phyloP scores from a whole-genome alignment of 2,797 vertebrate genomes.

The Coregonus ussuriensis region DNA sequence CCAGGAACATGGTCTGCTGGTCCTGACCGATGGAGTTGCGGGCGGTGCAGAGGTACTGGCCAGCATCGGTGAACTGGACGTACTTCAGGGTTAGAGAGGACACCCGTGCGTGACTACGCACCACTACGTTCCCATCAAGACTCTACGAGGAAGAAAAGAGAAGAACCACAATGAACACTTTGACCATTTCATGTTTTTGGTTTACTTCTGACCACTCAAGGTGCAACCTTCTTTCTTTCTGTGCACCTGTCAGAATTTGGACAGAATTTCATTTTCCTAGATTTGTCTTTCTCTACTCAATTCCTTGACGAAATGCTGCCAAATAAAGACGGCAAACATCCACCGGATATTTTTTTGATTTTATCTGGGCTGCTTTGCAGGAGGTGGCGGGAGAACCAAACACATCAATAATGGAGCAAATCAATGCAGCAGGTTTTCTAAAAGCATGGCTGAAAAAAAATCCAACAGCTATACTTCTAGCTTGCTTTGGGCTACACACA shows the following conservation, averaged over 20 bases:
- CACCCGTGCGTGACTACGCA: slow-evolving; percentile 89
- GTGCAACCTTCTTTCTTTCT: too few species aligned
- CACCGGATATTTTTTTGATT: not conserved
- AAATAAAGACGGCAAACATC: not conserved
- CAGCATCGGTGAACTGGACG: slow-evolving; percentile 92
- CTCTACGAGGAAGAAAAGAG: slow-evolving; percentile 73
- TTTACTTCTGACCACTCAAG: not conserved
- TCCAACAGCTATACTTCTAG: slow-evolving; percentile 33
- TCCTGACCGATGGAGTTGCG: slow-evolving; percentile 96
- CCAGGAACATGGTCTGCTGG: slow-evolving; percentile 87
- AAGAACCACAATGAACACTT: slow-evolving; percentile 2
- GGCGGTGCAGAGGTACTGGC: slow-evolving; percentile 91
- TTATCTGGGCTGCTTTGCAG: slow-evolving; percentile 19
- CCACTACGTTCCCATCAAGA: slow-evolving; percentile 86
- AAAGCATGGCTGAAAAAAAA: slow-evolving; percentile 38
- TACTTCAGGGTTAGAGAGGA: slow-evolving; percentile 94
- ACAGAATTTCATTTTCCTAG: not conserved
- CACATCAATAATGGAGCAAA: slow-evolving; percentile 55
- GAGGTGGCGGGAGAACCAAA: slow-evolving; percentile 16
- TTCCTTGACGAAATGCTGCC: not conserved
- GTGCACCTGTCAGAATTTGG: not conserved
- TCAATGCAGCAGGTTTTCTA: slow-evolving; percentile 26
- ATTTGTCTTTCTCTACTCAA: not conserved
- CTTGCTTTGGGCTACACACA: slow-evolving; percentile 28
- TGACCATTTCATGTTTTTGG: not conserved